phyloP scores from a whole-genome alignment of 2,113 vertebrate species.

The Cheilinus undulatus region DNA sequence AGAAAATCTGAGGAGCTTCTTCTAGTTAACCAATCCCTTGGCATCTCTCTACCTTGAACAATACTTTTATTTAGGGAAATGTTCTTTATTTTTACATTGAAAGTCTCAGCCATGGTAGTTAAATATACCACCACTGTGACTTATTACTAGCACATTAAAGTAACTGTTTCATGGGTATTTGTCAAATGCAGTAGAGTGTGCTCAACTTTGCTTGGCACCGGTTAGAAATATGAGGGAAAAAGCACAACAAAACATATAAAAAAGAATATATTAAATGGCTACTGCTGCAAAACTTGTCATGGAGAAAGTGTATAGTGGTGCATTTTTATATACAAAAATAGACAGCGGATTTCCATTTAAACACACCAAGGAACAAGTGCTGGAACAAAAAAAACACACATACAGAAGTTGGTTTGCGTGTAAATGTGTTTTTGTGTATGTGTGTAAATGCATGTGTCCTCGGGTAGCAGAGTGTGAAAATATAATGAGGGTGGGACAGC shows the following conservation, averaged over 20 bases:
- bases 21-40: too few species aligned
- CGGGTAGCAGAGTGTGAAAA: constrained; percentile 77
- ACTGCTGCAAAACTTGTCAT: neutral
- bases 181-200: neutral
- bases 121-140: too few species aligned
- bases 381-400: constrained; percentile 46
- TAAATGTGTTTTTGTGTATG: constrained; percentile 9
- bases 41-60: too few species aligned
- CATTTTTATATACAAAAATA: constrained; percentile 14
- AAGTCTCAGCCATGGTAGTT: too few species aligned
- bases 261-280: neutral
- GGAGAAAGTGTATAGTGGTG: neutral
- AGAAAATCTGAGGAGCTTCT: too few species aligned
- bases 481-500: constrained; percentile 80
- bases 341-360: constrained; percentile 34
- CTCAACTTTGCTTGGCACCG: neutral
- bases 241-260: neutral
- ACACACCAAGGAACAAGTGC: constrained; percentile 16
- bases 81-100: too few species aligned
- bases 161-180: neutral
- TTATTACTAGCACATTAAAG: too few species aligned
- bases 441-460: constrained; percentile 41
- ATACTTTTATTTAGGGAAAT: too few species aligned
- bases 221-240: neutral
- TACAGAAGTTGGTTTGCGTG: constrained; percentile 22